phyloP scores from a whole-genome alignment of 2,888 invertebrate genomes.

The Diploptera punctata region DNA sequence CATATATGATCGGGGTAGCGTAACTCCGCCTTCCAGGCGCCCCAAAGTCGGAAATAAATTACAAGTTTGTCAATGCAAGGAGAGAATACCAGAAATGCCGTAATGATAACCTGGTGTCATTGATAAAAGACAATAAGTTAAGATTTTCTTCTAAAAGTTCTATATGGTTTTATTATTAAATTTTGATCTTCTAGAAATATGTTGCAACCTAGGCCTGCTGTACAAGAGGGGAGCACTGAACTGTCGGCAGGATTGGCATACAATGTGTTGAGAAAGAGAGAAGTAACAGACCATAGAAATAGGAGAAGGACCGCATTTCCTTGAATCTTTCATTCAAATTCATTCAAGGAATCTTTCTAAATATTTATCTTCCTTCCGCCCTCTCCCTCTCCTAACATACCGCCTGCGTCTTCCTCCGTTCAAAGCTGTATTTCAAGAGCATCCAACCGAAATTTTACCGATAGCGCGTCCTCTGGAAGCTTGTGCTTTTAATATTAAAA shows the following conservation, averaged over 20 bases:
- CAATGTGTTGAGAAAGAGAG: neutral
- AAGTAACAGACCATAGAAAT: neutral
- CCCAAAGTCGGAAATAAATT: too few species aligned
- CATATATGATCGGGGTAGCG: too few species aligned
- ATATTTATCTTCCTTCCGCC: slow-evolving; percentile 25
- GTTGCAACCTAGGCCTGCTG: too few species aligned
- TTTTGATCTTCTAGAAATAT: too few species aligned
- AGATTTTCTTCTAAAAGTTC: too few species aligned
- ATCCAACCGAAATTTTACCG: slow-evolving; percentile 13
- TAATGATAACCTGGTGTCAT: too few species aligned
- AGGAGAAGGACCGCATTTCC: neutral
- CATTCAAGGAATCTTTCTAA: slow-evolving; percentile 26
- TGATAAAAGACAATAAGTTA: too few species aligned
- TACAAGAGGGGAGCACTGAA: too few species aligned
- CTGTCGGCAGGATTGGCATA: neutral
- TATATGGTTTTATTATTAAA: too few species aligned
- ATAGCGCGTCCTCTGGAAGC: neutral
- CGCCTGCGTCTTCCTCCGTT: neutral
- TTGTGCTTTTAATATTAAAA: neutral
- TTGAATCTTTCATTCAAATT: slow-evolving; percentile 29
- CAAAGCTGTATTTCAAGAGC: neutral
- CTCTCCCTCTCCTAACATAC: neutral
- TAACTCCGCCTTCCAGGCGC: too few species aligned
- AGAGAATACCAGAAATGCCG: too few species aligned
- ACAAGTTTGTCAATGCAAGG: too few species aligned